A percentile compares a stretch with the other conserved stretches of the same genome.
Evolutionary conservation across 2,888 invertebrate species (phyloP).

Genomic region (Tupiocoris notatus): DNA sequence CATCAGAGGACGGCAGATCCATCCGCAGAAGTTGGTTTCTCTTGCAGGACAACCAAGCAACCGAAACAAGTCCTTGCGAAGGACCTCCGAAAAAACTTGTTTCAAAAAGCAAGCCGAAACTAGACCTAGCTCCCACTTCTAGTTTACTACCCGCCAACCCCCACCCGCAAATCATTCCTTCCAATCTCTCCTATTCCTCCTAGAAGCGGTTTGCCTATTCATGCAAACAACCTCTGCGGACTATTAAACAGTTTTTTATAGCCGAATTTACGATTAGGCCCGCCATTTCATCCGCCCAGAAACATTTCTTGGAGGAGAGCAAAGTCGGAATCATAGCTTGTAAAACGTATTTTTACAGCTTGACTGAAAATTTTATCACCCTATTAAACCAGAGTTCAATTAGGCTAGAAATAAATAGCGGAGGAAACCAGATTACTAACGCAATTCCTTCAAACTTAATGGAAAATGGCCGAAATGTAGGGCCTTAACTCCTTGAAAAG

Average conservation of each 20-base stretch:
- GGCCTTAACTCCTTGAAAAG: too few species aligned
- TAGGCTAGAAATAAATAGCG: too few species aligned
- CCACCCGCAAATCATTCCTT: too few species aligned
- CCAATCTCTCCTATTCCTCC: not conserved
- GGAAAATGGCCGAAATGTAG: too few species aligned
- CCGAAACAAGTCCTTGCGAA: not conserved
- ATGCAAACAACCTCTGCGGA: not conserved
- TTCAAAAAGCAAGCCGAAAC: slow-evolving; percentile 1
- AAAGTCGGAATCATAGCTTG: too few species aligned
- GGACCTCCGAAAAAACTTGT: slow-evolving; percentile 16
- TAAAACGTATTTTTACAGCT: too few species aligned
- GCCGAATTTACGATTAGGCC: not conserved
- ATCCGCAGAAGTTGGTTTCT: slow-evolving; percentile 11
- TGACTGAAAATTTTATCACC: too few species aligned
- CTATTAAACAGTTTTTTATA: not conserved
- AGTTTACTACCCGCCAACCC: slow-evolving; percentile 5
- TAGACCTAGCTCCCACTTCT: slow-evolving; percentile 10
- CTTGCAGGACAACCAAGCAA: slow-evolving; percentile 2
- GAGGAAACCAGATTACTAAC: too few species aligned
- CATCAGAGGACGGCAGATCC: not conserved
- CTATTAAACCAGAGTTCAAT: too few species aligned
- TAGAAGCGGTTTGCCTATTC: not conserved
- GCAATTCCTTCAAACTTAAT: too few species aligned
- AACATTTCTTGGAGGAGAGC: too few species aligned
- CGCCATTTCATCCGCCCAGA: not conserved